These are phyloP conservation scores for Diarsia rubi DNA, from an alignment of 2,888 invertebrate species.

Conservation along the genomic window DNA sequence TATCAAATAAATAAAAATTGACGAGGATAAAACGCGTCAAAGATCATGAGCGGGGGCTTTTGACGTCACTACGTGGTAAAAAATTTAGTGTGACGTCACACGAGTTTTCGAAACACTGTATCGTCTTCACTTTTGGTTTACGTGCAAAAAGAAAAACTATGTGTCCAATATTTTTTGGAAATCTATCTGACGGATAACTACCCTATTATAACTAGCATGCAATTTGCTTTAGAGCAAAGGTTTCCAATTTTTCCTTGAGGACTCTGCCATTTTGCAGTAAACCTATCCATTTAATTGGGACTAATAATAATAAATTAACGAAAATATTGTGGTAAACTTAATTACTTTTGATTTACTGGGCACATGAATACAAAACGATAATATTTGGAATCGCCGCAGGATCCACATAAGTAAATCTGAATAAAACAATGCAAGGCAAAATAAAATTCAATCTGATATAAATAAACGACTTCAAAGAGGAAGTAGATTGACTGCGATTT, in stretches of 20 bases:
- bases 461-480: background rate
- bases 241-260: background rate
- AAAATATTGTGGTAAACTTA: background rate
- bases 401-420: slow-evolving; percentile 23
- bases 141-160: too few species aligned
- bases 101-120: too few species aligned
- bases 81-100: too few species aligned
- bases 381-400: slow-evolving; percentile 8
- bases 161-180: too few species aligned
- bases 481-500: slow-evolving; percentile 28
- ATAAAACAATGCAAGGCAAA: slow-evolving; percentile 28
- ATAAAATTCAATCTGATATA: slow-evolving; percentile 26
- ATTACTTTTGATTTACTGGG: background rate
- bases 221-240: background rate
- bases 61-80: too few species aligned
- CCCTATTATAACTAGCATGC: background rate
- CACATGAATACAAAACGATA: background rate
- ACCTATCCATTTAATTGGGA: too few species aligned
- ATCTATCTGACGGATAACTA: too few species aligned
- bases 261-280: background rate
- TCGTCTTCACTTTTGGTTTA: too few species aligned
- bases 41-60: too few species aligned
- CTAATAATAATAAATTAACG: too few species aligned
- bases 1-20: too few species aligned
- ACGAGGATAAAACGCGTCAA: too few species aligned